Evolutionary conservation across 2,888 invertebrate species (phyloP).

Genomic region (Apodemia hepburni): DNA sequence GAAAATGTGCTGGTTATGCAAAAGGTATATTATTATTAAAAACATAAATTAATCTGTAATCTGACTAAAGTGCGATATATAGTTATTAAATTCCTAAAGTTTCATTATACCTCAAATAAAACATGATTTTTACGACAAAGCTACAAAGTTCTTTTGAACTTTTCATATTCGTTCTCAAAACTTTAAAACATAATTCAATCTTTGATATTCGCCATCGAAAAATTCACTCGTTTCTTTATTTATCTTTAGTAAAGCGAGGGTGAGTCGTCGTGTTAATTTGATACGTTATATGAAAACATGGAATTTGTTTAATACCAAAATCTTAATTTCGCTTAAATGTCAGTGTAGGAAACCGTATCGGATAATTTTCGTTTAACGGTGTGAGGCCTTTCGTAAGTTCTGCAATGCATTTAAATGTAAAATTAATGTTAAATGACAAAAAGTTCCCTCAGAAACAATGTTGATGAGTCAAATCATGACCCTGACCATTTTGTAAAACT

Average conservation of each 20-base stretch:
- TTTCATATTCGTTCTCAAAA: constrained; percentile 7
- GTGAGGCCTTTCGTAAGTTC: constrained; percentile 51
- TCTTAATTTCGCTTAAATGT: constrained; percentile 56
- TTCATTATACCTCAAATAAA: constrained; percentile 26
- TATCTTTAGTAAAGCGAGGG: constrained; percentile 1
- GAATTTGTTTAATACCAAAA: constrained; percentile 57
- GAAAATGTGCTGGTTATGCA: constrained; percentile 9
- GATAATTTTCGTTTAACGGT: constrained; percentile 58
- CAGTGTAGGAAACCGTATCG: constrained; percentile 34
- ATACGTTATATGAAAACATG: constrained; percentile 64
- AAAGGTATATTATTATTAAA: constrained; percentile 25
- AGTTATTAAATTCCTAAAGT: constrained; percentile 29
- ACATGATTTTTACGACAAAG: constrained; percentile 31
- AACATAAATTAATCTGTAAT: constrained; percentile 26
- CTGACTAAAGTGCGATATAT: constrained; percentile 26
- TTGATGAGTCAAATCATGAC: not conserved
- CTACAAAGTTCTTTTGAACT: constrained; percentile 11
- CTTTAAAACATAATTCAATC: constrained; percentile 6
- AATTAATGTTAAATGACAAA: constrained; percentile 37
- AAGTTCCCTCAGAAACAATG: not conserved
- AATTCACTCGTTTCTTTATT: constrained; percentile 12
- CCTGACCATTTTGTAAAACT: not conserved
- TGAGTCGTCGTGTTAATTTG: constrained; percentile 49
- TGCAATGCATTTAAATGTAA: constrained; percentile 61
- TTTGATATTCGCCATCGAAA: constrained; percentile 11